Evolutionary conservation across 2,797 vertebrate species (phyloP).

Genomic region (Paedocypris micromegethes): DNA sequence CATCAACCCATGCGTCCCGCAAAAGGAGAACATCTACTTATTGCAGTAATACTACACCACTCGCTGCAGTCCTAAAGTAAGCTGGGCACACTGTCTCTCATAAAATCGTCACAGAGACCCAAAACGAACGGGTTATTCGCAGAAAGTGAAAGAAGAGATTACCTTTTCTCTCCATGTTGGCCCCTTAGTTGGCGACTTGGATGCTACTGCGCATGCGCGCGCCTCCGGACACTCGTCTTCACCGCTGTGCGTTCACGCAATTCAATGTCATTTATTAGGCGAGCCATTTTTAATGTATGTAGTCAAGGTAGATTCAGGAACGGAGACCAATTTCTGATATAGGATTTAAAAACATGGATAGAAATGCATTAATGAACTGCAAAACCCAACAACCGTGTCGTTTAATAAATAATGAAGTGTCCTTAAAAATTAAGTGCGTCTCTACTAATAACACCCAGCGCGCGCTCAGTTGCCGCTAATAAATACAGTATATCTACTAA

Average conservation of each 20-base stretch:
- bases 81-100: not conserved
- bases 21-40: not conserved
- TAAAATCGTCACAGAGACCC: not conserved
- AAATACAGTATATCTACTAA: too few species aligned
- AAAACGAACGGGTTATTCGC: not conserved
- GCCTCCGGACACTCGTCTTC: conserved; percentile 6
- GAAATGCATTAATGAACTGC: too few species aligned
- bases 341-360: too few species aligned
- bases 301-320: too few species aligned
- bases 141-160: conserved; percentile 51
- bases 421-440: too few species aligned
- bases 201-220: conserved; percentile 50
- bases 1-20: conserved; percentile 20
- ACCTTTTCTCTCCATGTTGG: conserved; percentile 80
- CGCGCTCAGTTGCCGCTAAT: too few species aligned
- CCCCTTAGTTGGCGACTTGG: conserved; percentile 60
- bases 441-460: too few species aligned
- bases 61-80: not conserved
- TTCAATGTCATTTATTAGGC: not conserved
- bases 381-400: too few species aligned
- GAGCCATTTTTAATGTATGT: too few species aligned
- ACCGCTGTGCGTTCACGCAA: conserved; percentile 1
- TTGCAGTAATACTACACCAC: not conserved
- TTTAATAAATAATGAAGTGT: too few species aligned
- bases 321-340: too few species aligned